These are phyloP conservation scores for Drosophila melanica DNA, from an alignment of 1,140 invertebrate genomes.

Conservation along the genomic window DNA sequence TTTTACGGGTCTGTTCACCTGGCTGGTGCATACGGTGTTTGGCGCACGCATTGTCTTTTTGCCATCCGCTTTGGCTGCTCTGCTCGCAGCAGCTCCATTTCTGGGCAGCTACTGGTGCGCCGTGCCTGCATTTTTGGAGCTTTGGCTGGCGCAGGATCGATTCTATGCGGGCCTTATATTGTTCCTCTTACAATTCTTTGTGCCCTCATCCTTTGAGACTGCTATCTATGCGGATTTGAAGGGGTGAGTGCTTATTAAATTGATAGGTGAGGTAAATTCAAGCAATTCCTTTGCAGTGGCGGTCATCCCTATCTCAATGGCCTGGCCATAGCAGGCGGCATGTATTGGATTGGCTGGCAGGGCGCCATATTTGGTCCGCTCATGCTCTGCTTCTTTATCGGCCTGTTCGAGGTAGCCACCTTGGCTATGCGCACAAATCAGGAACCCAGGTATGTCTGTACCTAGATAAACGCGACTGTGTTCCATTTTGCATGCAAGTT, in stretches of 20 bases:
- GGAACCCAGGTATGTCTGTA: constrained; percentile 69
- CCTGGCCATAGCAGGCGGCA: constrained; percentile 98
- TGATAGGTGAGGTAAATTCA: no score
- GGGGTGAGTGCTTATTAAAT: constrained; percentile 88
- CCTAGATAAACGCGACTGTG: neutral
- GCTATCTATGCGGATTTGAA: constrained; percentile 99
- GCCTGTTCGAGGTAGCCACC: constrained; percentile 80
- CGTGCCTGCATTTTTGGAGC: constrained; percentile 95
- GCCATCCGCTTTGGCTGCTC: constrained; percentile 95
- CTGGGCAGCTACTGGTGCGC: constrained; percentile 97
- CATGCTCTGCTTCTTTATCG: constrained; percentile 89
- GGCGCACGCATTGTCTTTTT: constrained; percentile 97
- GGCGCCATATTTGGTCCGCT: constrained; percentile 98
- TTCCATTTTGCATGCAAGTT: constrained; percentile 64
- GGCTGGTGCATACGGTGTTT: constrained; percentile 98
- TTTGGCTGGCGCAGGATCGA: constrained; percentile 95
- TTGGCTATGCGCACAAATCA: constrained; percentile 74
- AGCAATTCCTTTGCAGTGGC: constrained; percentile 86
- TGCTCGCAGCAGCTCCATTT: constrained; percentile 97
- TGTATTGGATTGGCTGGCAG: constrained; percentile 98
- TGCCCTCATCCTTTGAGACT: constrained; percentile 96
- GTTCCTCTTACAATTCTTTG: constrained; percentile 92
- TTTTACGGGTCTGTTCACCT: constrained; percentile 99
- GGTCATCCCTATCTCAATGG: constrained; percentile 99
- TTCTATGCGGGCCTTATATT: constrained; percentile 90